phyloP scores from a whole-genome alignment of 2,888 invertebrate genomes.

The Petrophora chlorosata region DNA sequence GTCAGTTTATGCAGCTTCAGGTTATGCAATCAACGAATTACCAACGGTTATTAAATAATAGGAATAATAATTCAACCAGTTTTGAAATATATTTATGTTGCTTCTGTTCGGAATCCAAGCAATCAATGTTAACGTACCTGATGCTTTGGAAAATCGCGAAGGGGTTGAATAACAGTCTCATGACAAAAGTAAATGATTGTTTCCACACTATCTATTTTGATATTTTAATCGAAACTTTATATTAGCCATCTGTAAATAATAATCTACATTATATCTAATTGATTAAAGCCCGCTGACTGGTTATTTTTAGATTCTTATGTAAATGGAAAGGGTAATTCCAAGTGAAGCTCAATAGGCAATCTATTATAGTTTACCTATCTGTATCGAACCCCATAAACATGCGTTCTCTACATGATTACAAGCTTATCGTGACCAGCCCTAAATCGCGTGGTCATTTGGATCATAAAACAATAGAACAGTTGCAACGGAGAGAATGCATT shows the following conservation, averaged over 20 bases:
- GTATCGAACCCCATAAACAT: slow-evolving; percentile 52
- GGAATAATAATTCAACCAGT: too few species aligned
- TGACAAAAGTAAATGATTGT: too few species aligned
- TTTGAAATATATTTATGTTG: too few species aligned
- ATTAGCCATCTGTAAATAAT: too few species aligned
- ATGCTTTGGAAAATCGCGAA: too few species aligned
- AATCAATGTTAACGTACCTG: too few species aligned
- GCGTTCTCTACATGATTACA: slow-evolving; percentile 63
- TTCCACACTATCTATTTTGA: too few species aligned
- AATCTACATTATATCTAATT: too few species aligned
- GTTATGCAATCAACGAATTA: slow-evolving; percentile 25
- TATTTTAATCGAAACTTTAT: too few species aligned
- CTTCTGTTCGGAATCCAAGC: too few species aligned
- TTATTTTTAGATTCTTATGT: background rate
- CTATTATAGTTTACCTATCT: slow-evolving; percentile 25
- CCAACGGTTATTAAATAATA: slow-evolving; percentile 14
- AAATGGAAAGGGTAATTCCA: background rate
- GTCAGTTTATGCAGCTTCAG: slow-evolving; percentile 30
- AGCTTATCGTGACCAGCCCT: slow-evolving; percentile 76
- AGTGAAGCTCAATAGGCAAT: slow-evolving; percentile 5
- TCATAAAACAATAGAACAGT: slow-evolving; percentile 83
- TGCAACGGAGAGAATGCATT: slow-evolving; percentile 76
- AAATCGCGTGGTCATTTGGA: slow-evolving; percentile 81
- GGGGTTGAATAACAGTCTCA: too few species aligned
- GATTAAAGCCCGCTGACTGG: too few species aligned